Percentiles rank a stretch among this genome's conserved stretches.
These are phyloP conservation scores for Dromiciops gliroides DNA, from an alignment of 2,113 vertebrate genomes.

Conservation along the genomic window DNA sequence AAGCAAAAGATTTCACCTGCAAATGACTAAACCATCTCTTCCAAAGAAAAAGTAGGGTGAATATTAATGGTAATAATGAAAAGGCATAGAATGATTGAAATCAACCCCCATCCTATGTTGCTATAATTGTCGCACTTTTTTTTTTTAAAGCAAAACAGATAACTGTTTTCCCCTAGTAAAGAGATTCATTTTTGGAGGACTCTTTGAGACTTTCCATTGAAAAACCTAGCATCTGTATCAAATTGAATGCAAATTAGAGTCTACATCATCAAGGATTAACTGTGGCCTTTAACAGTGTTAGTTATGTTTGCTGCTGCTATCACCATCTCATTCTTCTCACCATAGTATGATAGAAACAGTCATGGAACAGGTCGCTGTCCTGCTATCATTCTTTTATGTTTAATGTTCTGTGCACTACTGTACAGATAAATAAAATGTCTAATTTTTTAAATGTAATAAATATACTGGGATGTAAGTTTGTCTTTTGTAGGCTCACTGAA, in stretches of 20 bases:
- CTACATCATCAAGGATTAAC: not conserved
- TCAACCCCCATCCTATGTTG: conserved; percentile 12
- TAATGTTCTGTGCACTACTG: not conserved
- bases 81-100: conserved; percentile 67
- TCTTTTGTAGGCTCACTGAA: not conserved
- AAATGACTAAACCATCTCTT: conserved; percentile 50
- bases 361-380: not conserved
- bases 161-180: not conserved
- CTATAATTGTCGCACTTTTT: not conserved
- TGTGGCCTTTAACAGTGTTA: not conserved
- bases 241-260: not conserved
- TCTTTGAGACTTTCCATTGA: not conserved
- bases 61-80: conserved; percentile 14
- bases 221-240: not conserved
- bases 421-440: not conserved
- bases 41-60: conserved; percentile 56
- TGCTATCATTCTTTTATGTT: not conserved
- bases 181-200: not conserved
- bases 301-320: not conserved
- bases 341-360: not conserved
- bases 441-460: not conserved
- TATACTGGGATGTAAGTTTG: not conserved
- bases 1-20: conserved; percentile 76
- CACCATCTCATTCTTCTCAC: not conserved
- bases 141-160: not conserved